These are phyloP conservation scores for Amiota mariae DNA, from an alignment of 2,888 invertebrate genomes.

Conservation along the genomic window DNA sequence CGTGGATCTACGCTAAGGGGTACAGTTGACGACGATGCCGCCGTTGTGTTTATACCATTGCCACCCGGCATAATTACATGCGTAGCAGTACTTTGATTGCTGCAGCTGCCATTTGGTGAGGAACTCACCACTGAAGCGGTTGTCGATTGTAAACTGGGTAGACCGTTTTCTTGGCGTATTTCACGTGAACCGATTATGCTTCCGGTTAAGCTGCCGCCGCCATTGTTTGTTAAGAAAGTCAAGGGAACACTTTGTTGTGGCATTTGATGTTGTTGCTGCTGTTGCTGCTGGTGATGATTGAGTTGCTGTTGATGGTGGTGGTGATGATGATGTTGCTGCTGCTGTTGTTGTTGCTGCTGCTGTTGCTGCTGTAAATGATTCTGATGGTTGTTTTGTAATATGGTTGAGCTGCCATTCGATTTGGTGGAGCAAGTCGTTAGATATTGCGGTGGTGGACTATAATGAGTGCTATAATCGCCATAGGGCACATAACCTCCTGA, in stretches of 20 bases:
- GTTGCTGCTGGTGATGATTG: conserved; percentile 56
- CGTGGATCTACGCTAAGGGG: conserved; percentile 82
- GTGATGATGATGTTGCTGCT: conserved; percentile 56
- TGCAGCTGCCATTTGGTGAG: conserved; percentile 73
- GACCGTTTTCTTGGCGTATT: conserved; percentile 73
- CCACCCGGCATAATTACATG: conserved; percentile 65
- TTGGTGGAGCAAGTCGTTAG: conserved; percentile 72
- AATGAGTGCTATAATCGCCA: conserved; percentile 90
- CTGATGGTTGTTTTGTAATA: conserved; percentile 69
- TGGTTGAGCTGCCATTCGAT: conserved; percentile 69
- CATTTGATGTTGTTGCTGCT: conserved; percentile 56
- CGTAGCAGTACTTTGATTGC: conserved; percentile 72
- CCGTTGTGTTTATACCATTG: not conserved
- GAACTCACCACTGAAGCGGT: conserved; percentile 73
- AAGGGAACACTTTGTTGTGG: conserved; percentile 66
- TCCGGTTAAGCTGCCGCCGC: conserved; percentile 70
- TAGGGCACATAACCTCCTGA: conserved; percentile 83
- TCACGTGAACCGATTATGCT: conserved; percentile 72
- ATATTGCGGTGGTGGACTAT: conserved; percentile 83
- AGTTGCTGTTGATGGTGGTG: conserved; percentile 56
- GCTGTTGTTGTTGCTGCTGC: conserved; percentile 66
- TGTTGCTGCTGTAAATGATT: conserved; percentile 68
- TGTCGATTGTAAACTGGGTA: conserved; percentile 72
- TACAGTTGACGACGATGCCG: conserved; percentile 46
- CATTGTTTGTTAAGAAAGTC: conserved; percentile 70